A percentile compares a stretch with the other conserved stretches of the same genome.
Conservation (phyloP, 2,888 invertebrate genomes). For the Thymelicus lineola region DNA sequence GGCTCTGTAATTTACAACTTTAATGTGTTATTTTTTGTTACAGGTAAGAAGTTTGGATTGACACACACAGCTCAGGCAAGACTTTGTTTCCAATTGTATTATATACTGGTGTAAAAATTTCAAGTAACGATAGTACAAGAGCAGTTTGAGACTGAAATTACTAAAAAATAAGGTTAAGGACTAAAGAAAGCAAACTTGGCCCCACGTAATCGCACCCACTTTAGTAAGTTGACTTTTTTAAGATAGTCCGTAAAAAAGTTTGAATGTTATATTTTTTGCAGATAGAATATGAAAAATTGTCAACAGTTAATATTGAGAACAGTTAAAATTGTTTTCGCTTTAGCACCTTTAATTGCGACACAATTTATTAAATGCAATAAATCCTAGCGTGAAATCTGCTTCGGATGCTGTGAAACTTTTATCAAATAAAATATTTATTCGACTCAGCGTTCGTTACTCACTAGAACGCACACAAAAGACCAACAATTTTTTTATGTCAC, state of each 20-base stretch:
- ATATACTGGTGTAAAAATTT: too few relatives aligned
- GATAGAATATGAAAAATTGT: background rate
- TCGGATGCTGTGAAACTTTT: slow-evolving; percentile 17
- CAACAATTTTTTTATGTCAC: slow-evolving; percentile 18
- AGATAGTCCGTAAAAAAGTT: too few relatives aligned
- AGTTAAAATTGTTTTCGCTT: background rate
- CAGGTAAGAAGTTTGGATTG: background rate
- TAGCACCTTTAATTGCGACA: background rate
- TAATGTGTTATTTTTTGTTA: slow-evolving; percentile 1
- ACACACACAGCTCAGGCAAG: background rate
- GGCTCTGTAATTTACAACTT: too few relatives aligned
- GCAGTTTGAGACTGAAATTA: too few relatives aligned
- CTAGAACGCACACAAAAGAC: slow-evolving; percentile 7
- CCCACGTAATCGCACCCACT: too few relatives aligned
- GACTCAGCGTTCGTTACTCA: slow-evolving; percentile 2
- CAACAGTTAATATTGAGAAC: background rate
- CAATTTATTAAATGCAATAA: slow-evolving; percentile 1
- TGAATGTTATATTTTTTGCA: too few relatives aligned
- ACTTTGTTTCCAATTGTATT: background rate
- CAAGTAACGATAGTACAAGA: too few relatives aligned
- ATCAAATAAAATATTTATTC: slow-evolving; percentile 24
- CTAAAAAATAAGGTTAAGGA: too few relatives aligned
- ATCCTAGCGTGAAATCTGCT: slow-evolving; percentile 24
- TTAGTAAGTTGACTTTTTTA: too few relatives aligned
- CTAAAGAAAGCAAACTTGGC: too few relatives aligned